Base-by-base conservation (phyloP, 2,797 vertebrate species). In the Amphiprion clarkii region DNA sequence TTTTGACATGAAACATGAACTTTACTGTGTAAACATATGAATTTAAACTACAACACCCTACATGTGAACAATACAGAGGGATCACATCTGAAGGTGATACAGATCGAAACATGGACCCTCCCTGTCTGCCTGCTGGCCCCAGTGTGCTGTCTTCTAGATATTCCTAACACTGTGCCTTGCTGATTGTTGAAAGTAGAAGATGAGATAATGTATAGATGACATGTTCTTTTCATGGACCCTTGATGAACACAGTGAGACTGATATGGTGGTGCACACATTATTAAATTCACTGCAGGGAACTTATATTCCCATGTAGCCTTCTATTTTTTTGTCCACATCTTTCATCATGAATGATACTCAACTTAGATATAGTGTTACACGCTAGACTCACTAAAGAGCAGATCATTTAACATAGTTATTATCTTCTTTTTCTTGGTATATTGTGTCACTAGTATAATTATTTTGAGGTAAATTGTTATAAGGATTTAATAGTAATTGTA, bases 211-310 rank as follows among this genome's bases (percentile, higher is more conserved):
- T 59, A 42, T 49, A 67, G 17, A 49, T 39, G 57, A 81, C 55
- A 17, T 58, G 49, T 2, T 69, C 66, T 62, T 60, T 78, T 79
- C 60, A 72, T 5, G 13, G 29, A 31, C 21, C 42, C 52, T 11
- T 74, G 69, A 73, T 67, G 33, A 55, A 60, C 44, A 52, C 67
- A 53, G 56, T 66, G 29, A 23, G 71, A 48, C 40, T 39, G 74
- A 62, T 51, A 29, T 21, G 52, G 27, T 62, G 25, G 74, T 64
- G 36, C 58, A 55, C 3, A 53, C 40, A 54, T 69, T 72, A 72
- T 78, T 73, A 69, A 51, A 62, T 27, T 17, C 64, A 21, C 75
- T 59, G 65, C 61, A 46, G 76, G 72, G 40, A 40, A 62, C 51
- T 54, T 27, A 73, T 71, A 71, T 57, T 61, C 33, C 49, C 44